A percentile compares a stretch with the other conserved stretches of the same genome.
Conservation (phyloP, 1,140 invertebrate genomes). For the Apis florea region DNA sequence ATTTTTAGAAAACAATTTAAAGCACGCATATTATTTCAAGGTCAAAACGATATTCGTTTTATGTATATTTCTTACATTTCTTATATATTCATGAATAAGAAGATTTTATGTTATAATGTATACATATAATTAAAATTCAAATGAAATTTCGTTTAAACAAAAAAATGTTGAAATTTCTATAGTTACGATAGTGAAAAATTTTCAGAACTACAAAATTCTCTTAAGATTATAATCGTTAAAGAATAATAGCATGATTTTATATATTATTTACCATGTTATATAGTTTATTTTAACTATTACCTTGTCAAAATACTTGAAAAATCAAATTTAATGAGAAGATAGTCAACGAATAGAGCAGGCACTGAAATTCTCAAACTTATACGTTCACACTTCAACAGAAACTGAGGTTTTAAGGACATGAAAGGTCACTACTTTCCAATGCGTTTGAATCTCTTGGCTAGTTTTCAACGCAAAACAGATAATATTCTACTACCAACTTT, state of each 20-base stretch:
- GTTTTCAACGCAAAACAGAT: slow-evolving; percentile 17
- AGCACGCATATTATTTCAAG: slow-evolving; percentile 6
- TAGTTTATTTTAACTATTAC: slow-evolving; percentile 10
- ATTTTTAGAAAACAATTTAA: neutral
- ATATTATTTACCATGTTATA: neutral
- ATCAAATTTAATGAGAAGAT: slow-evolving; percentile 10
- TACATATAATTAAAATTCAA: neutral
- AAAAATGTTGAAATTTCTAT: neutral
- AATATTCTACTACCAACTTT: too few species aligned
- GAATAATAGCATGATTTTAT: neutral
- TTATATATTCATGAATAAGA: neutral
- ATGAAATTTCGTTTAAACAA: neutral
- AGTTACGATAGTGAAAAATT: neutral
- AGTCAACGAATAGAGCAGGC: neutral
- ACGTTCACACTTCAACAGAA: slow-evolving; percentile 36
- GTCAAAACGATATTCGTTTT: neutral
- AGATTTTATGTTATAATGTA: neutral
- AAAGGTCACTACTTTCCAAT: slow-evolving; percentile 68
- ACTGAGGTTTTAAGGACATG: slow-evolving; percentile 72
- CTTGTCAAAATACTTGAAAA: slow-evolving; percentile 9
- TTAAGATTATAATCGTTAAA: neutral
- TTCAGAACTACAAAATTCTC: neutral
- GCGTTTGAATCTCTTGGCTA: slow-evolving; percentile 14
- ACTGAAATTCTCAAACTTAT: neutral
- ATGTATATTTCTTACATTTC: neutral